A percentile compares a stretch with the other conserved stretches of the same genome.
phyloP scores from a whole-genome alignment of 2,113 vertebrate genomes.

The Plotosus lineatus region DNA sequence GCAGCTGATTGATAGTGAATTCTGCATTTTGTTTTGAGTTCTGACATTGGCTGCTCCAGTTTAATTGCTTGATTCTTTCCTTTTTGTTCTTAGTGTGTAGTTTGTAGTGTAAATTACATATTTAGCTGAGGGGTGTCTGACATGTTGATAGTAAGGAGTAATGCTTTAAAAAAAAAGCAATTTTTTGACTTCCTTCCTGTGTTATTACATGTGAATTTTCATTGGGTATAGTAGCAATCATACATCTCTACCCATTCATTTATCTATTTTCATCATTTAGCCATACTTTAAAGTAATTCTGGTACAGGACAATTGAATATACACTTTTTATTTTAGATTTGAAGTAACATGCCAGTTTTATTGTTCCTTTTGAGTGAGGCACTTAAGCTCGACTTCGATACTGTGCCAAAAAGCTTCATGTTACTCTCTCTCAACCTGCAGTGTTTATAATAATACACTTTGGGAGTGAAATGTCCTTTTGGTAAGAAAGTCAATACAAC shows the following conservation, averaged over 20 bases:
- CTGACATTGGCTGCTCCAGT: neutral
- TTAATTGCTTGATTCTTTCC: neutral
- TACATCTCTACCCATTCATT: neutral
- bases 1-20: neutral
- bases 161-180: neutral
- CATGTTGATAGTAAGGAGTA: neutral
- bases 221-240: neutral
- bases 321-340: neutral
- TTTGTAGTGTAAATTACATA: neutral
- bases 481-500: slow-evolving; percentile 23
- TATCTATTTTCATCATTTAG: neutral
- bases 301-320: neutral
- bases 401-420: neutral
- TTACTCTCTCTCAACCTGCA: neutral
- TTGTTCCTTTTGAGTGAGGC: neutral
- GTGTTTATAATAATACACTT: slow-evolving; percentile 26
- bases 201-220: too few relatives aligned
- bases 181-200: neutral
- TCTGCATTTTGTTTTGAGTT: neutral
- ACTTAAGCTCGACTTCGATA: neutral
- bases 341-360: neutral
- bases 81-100: neutral
- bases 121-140: neutral
- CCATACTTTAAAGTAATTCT: neutral
- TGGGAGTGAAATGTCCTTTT: neutral